These are phyloP conservation scores for Tadarida brasiliensis DNA, from an alignment of 2,797 vertebrate genomes.

Conservation along the genomic window DNA sequence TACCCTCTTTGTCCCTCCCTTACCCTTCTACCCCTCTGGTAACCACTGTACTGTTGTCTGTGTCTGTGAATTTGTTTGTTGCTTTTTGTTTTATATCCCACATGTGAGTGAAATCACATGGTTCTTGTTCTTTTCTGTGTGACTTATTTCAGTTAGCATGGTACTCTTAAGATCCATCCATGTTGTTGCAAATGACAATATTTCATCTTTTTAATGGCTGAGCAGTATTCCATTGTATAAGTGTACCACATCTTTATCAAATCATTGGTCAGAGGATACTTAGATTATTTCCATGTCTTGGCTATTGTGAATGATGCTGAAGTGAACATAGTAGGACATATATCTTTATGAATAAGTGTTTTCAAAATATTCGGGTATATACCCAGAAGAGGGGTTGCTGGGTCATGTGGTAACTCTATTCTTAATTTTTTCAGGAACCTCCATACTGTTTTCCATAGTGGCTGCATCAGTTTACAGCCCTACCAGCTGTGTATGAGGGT, in stretches of 20 bases:
- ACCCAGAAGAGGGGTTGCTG: not conserved
- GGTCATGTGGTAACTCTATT: not conserved
- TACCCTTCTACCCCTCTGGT: not conserved
- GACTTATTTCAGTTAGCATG: not conserved
- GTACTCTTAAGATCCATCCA: not conserved
- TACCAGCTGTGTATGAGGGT: not conserved
- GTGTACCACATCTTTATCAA: not conserved
- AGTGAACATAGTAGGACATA: not conserved
- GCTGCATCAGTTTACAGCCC: not conserved
- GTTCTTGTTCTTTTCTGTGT: not conserved
- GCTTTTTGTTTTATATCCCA: not conserved
- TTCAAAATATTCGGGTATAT: not conserved
- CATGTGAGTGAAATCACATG: not conserved
- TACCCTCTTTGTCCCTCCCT: too few species aligned
- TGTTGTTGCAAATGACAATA: not conserved
- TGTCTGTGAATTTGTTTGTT: not conserved
- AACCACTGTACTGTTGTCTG: not conserved
- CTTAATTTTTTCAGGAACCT: not conserved
- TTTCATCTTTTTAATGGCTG: not conserved
- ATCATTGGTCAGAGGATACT: not conserved
- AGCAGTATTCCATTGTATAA: not conserved
- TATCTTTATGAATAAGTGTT: not conserved
- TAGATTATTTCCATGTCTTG: not conserved
- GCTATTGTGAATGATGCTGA: not conserved
- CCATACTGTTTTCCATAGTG: not conserved